Evolutionary conservation across 2,888 invertebrate species (phyloP), one percentile per base, ranked within the genome.

Genomic region (Orthonychiurus folsomi): DNA sequence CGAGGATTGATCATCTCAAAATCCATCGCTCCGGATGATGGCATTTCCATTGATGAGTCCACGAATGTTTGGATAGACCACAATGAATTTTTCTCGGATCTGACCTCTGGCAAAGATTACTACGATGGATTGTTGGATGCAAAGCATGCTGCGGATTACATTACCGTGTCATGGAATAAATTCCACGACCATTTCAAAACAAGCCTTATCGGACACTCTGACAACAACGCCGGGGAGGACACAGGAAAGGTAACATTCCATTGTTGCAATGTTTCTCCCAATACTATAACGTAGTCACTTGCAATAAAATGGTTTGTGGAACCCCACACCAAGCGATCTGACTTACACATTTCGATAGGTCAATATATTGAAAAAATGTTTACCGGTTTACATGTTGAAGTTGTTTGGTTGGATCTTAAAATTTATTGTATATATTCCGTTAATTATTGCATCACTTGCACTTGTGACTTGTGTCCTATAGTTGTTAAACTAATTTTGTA

Each of bases 131-230:
- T 60, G 15, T 23, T 63, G 9, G 63, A 63, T 47, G 56, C 47
- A 12, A 60, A 60, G 26, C 60, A 63, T 37, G 63, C 60, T 15
- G 56, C 63, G 1, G 63, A 63, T 26, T 63, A 23, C 37, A 60
- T 63, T n/a, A 63, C 63, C 5, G 28, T 63, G 3, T 63, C 63
- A 21, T 63, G 63, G 63, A 63, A 63, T 24, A 63, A 60, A 56
- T 63, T 63, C 37, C 63, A 63, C 50, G 20, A 24, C 12, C 60
- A 60, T 23, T 63, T 52, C 56, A 63, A 63, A 55, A 50, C 56
- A n/a, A 60, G 56, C 57, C 28, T 63, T 23, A 56, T 63, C 12
- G 63, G 63, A 24, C 63, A 63, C 37, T 60, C 60, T 1, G 63
- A 63, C 21, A 63, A 48, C 47, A 60, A 63, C 20, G 63, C 50